Percentiles rank a stretch among this genome's conserved stretches.
These are phyloP conservation scores for Eclectus roratus DNA, from an alignment of 2,113 vertebrate species.

Conservation along the genomic window DNA sequence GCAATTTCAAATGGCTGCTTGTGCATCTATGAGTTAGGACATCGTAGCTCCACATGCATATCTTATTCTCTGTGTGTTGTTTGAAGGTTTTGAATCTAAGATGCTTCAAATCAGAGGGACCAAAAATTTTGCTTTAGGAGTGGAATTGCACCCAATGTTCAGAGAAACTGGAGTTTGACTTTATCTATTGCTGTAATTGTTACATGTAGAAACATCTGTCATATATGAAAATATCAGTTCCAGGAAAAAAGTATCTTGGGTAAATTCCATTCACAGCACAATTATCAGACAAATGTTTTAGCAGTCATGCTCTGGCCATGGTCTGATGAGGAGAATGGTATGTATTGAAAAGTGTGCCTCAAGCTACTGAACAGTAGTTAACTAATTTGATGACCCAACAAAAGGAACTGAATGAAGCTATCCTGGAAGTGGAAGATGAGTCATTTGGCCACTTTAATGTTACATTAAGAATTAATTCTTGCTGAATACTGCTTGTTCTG, in stretches of 20 bases:
- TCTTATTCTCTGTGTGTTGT: not conserved
- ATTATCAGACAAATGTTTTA: not conserved
- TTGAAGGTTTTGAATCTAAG: not conserved
- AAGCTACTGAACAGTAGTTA: not conserved
- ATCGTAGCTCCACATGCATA: not conserved
- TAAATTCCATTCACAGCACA: not conserved
- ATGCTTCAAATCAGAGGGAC: not conserved
- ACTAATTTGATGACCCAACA: not conserved
- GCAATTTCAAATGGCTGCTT: not conserved
- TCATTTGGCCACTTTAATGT: not conserved
- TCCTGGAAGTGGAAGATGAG: not conserved
- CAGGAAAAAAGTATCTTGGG: not conserved
- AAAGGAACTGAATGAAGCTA: not conserved
- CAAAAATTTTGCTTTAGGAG: not conserved
- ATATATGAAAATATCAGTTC: not conserved
- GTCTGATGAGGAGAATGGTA: not conserved
- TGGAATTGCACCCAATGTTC: not conserved
- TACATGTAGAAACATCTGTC: not conserved
- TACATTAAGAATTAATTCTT: not conserved
- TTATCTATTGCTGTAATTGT: not conserved
- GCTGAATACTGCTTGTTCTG: not conserved
- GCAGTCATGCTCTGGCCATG: not conserved
- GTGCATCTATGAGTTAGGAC: not conserved
- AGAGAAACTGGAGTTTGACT: not conserved
- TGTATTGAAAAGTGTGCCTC: not conserved